phyloP scores from a whole-genome alignment of 2,888 invertebrate genomes.

The Diaperis boleti region DNA sequence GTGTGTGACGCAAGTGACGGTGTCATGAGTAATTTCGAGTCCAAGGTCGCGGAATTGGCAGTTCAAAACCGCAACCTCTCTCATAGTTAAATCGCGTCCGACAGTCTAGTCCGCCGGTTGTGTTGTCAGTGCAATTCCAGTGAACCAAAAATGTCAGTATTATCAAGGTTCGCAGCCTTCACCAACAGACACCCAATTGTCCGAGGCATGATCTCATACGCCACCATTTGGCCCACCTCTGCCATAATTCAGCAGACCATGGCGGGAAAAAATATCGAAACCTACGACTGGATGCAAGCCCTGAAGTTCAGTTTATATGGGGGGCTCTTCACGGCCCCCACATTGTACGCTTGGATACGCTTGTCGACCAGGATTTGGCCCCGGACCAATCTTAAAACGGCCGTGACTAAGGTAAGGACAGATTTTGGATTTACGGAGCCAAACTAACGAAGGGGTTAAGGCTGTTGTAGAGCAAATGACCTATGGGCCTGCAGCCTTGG shows the following conservation, averaged over 20 bases:
- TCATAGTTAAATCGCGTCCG: slow-evolving; percentile 17
- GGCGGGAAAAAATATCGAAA: slow-evolving; percentile 74
- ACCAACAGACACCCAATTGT: slow-evolving; percentile 68
- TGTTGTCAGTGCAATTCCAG: background rate
- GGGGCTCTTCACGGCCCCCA: slow-evolving; percentile 85
- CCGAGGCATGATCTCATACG: slow-evolving; percentile 74
- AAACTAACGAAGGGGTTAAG: slow-evolving; percentile 51
- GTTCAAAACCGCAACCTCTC: background rate
- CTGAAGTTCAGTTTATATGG: slow-evolving; percentile 83
- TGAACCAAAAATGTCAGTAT: slow-evolving; percentile 57
- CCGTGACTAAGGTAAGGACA: slow-evolving; percentile 77
- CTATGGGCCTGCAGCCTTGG: slow-evolving; percentile 73
- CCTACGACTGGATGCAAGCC: slow-evolving; percentile 78
- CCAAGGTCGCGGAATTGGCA: slow-evolving; percentile 30
- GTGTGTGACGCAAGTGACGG: slow-evolving; percentile 28
- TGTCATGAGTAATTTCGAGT: slow-evolving; percentile 14
- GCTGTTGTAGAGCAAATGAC: slow-evolving; percentile 71
- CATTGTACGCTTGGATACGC: slow-evolving; percentile 83
- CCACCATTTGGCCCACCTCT: slow-evolving; percentile 80
- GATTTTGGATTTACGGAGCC: no score
- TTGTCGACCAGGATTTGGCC: slow-evolving; percentile 84
- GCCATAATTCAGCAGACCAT: slow-evolving; percentile 80
- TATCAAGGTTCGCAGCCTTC: slow-evolving; percentile 67
- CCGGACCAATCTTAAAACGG: slow-evolving; percentile 75
- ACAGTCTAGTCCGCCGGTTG: slow-evolving; percentile 6